Conservation (phyloP, 2,797 vertebrate genomes). For the Orientallactaga sibirica region DNA sequence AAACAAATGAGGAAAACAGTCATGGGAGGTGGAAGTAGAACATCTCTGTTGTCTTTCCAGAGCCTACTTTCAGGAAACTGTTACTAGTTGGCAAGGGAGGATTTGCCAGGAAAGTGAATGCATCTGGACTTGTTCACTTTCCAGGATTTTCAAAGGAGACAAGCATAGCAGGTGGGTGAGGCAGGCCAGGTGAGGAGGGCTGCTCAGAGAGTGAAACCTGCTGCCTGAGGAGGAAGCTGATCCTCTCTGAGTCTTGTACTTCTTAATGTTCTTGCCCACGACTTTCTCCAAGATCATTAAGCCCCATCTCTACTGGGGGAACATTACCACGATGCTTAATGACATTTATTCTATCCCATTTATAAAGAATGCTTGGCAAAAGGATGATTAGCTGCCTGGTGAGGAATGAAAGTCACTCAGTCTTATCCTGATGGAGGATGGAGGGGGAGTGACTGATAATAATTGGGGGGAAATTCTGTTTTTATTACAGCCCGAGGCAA, state of each 20-base stretch:
- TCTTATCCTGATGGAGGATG: conserved; percentile 43
- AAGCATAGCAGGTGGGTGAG: background rate
- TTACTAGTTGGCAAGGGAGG: background rate
- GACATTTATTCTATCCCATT: conserved; percentile 48
- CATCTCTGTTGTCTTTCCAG: background rate
- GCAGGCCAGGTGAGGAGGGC: background rate
- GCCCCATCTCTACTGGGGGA: background rate
- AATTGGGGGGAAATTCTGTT: conserved; percentile 64
- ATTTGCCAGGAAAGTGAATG: background rate
- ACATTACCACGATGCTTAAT: background rate
- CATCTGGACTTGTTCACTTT: too few relatives aligned
- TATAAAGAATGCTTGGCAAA: conserved; percentile 43
- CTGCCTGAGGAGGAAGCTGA: rapidly evolving
- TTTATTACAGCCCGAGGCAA: conserved; percentile 66
- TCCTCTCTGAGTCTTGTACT: background rate
- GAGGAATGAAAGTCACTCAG: conserved; percentile 45
- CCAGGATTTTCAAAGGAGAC: too few relatives aligned
- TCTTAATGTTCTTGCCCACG: background rate
- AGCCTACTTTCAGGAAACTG: background rate
- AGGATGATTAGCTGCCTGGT: conserved; percentile 66
- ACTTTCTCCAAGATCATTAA: conserved; percentile 22
- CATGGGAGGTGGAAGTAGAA: background rate
- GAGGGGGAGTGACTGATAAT: conserved; percentile 47
- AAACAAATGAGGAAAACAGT: background rate
- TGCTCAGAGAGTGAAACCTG: rapidly evolving